These are phyloP conservation scores for Dasypolia templi DNA, from an alignment of 2,888 invertebrate genomes.

Conservation along the genomic window DNA sequence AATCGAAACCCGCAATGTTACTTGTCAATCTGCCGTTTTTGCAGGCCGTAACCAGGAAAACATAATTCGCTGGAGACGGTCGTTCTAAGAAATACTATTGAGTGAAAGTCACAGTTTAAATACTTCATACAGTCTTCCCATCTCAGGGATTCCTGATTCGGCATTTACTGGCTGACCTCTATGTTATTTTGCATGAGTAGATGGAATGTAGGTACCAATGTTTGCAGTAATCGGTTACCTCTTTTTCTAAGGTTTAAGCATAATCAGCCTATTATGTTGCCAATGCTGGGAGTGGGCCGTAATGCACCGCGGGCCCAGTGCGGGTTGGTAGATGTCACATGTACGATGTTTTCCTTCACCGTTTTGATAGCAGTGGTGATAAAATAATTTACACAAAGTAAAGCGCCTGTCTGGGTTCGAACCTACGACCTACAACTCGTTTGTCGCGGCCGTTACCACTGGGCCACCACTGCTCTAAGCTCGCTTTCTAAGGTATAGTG, in stretches of 20 bases:
- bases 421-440: too few species aligned
- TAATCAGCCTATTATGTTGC: too few species aligned
- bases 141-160: constrained; percentile 8
- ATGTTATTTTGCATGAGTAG: neutral
- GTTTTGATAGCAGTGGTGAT: too few species aligned
- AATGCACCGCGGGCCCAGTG: too few species aligned
- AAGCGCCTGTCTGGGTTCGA: too few species aligned
- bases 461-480: too few species aligned
- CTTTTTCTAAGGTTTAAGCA: neutral
- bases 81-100: neutral
- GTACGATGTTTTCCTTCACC: too few species aligned
- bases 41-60: constrained; percentile 29
- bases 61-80: constrained; percentile 17
- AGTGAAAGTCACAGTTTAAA: neutral
- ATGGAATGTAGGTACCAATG: neutral
- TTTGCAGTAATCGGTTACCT: neutral
- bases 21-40: constrained; percentile 30
- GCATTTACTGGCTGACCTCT: constrained; percentile 4
- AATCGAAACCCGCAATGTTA: constrained; percentile 24
- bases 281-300: too few species aligned
- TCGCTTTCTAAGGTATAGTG: too few species aligned
- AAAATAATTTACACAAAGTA: too few species aligned
- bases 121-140: constrained; percentile 14
- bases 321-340: too few species aligned
- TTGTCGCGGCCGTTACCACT: too few species aligned